Conservation (phyloP, 2,888 invertebrate species). For the Deilephila elpenor region DNA sequence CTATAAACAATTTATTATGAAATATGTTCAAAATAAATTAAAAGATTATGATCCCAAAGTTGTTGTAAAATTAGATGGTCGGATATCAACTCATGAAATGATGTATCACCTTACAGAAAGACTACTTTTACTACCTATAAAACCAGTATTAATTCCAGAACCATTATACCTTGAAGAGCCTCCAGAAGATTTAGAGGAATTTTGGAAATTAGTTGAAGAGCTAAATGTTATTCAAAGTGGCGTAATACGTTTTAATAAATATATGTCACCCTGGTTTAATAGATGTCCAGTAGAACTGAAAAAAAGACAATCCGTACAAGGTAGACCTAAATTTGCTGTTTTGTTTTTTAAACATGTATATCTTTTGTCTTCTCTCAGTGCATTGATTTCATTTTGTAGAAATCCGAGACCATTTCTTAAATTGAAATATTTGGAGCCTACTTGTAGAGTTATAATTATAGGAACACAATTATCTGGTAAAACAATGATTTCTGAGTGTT, state of each 20-base stretch:
- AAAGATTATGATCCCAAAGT: conserved; percentile 81
- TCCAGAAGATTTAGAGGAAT: conserved; percentile 70
- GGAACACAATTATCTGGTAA: conserved; percentile 86
- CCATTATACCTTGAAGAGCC: conserved; percentile 70
- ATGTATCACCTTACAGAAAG: conserved; percentile 76
- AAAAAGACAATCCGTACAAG: conserved; percentile 78
- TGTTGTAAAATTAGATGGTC: conserved; percentile 85
- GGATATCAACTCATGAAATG: conserved; percentile 75
- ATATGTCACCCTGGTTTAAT: conserved; percentile 84
- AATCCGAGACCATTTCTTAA: conserved; percentile 87
- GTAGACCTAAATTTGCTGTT: conserved; percentile 83
- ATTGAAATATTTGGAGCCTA: conserved; percentile 83
- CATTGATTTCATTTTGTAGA: conserved; percentile 81
- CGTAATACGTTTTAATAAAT: conserved; percentile 61
- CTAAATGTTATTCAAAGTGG: conserved; percentile 58
- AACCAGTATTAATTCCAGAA: conserved; percentile 68
- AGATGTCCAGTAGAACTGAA: conserved; percentile 87
- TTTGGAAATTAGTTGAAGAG: conserved; percentile 68
- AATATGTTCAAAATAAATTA: conserved; percentile 79
- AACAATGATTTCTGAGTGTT: conserved; percentile 81
- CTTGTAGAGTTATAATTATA: conserved; percentile 84
- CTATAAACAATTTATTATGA: conserved; percentile 72
- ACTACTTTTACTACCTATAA: conserved; percentile 61
- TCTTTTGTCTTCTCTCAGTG: conserved; percentile 81
- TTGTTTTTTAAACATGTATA: conserved; percentile 86